Conservation (phyloP, 2,797 vertebrate species). For the Coccyzus lansbergi region DNA sequence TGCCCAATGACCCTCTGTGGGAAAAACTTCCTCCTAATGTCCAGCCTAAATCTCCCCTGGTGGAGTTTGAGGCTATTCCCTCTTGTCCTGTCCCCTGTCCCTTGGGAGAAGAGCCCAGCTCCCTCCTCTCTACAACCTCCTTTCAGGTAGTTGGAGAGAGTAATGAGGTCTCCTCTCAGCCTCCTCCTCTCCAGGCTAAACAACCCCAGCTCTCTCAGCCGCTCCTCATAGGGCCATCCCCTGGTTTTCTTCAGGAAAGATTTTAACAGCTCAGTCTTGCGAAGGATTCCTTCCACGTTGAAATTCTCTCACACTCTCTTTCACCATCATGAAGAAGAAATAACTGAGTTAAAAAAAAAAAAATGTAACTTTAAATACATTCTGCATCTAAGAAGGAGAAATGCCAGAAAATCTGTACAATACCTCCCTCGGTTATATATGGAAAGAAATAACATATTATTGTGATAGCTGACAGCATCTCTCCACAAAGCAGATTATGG, state of each 20-base stretch:
- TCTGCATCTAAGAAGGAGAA: neutral
- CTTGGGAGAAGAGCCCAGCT: no score
- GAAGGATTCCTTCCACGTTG: neutral
- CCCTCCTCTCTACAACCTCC: no score
- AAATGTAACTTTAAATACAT: neutral
- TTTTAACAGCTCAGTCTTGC: neutral
- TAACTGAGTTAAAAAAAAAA: neutral
- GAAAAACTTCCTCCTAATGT: no score
- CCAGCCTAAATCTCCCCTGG: no score
- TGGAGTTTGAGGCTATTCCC: no score
- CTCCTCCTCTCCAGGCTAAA: no score
- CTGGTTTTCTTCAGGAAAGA: neutral
- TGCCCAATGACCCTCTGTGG: no score
- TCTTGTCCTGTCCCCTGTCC: no score
- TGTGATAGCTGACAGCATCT: conserved; percentile 10
- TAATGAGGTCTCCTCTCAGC: no score
- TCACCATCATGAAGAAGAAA: neutral
- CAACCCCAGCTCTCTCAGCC: no score
- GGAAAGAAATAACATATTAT: conserved; percentile 3
- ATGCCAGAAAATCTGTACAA: conserved; percentile 23
- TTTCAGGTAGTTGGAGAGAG: no score
- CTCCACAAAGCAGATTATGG: conserved; percentile 2
- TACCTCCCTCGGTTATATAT: neutral
- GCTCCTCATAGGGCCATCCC: no score
- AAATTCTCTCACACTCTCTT: conserved; percentile 8